phyloP scores from a whole-genome alignment of 2,113 vertebrate species.

The Fregata magnificens region DNA sequence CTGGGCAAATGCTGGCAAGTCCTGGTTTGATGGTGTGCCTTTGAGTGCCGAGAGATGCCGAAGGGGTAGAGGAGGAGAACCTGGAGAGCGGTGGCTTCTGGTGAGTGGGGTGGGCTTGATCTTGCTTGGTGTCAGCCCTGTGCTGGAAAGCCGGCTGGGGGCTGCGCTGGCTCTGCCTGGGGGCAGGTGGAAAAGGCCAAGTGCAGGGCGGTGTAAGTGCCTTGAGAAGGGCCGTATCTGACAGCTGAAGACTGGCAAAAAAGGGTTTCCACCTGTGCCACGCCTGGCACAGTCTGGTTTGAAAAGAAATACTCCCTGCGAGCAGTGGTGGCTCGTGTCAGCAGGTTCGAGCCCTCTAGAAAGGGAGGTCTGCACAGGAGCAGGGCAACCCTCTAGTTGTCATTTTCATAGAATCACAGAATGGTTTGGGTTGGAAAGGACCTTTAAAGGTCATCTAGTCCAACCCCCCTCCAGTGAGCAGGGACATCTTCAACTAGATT shows the following conservation, averaged over 20 bases:
- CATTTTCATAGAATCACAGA: not conserved
- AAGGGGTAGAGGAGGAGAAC: not conserved
- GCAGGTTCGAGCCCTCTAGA: not conserved
- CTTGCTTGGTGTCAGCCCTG: not conserved
- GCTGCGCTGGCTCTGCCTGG: not conserved
- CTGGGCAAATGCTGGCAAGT: not conserved
- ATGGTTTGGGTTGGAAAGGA: not conserved
- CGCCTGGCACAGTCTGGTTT: not conserved
- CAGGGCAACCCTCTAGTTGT: not conserved
- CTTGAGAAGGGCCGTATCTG: not conserved
- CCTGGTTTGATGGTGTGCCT: not conserved
- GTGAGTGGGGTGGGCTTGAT: not conserved
- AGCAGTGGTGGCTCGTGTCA: not conserved
- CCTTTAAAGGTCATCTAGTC: not conserved
- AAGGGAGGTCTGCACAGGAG: not conserved
- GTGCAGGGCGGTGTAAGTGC: not conserved
- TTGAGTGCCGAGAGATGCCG: not conserved
- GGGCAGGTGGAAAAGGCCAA: not conserved
- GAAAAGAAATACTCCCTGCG: not conserved
- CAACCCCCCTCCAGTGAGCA: not conserved
- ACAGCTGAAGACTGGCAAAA: too few relatives aligned
- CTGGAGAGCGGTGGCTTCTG: not conserved
- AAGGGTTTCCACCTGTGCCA: not conserved
- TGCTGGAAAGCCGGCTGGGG: not conserved
- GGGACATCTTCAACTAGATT: not conserved